phyloP scores from a whole-genome alignment of 2,797 vertebrate species.

The Eleutherodactylus coqui region DNA sequence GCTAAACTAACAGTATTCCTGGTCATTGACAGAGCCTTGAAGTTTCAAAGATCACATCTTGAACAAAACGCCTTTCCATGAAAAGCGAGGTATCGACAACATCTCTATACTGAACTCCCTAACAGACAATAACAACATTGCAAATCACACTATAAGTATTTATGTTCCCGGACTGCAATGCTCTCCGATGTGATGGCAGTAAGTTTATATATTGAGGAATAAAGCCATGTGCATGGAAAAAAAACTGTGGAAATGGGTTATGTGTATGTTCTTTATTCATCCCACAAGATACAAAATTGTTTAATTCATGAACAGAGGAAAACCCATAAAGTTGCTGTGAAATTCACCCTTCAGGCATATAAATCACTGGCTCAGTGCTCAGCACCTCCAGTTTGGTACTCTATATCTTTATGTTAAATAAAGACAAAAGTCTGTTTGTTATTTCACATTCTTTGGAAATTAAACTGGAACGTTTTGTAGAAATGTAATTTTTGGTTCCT shows the following conservation, averaged over 20 bases:
- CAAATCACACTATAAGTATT: slow-evolving; percentile 73
- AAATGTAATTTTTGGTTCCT: neutral
- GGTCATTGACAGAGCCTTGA: neutral
- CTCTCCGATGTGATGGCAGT: slow-evolving; percentile 70
- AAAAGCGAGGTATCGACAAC: slow-evolving; percentile 13
- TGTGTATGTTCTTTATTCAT: slow-evolving; percentile 76
- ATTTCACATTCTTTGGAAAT: slow-evolving; percentile 5
- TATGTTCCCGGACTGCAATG: slow-evolving; percentile 70
- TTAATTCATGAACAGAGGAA: slow-evolving; percentile 76
- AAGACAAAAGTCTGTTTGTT: slow-evolving; percentile 4
- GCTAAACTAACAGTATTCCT: neutral
- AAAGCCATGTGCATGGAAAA: slow-evolving; percentile 72
- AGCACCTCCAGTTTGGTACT: slow-evolving; percentile 23
- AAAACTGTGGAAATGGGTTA: slow-evolving; percentile 67
- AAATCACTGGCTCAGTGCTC: slow-evolving; percentile 68
- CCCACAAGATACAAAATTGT: slow-evolving; percentile 72
- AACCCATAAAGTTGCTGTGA: slow-evolving; percentile 71
- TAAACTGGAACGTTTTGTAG: neutral
- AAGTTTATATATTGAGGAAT: slow-evolving; percentile 71
- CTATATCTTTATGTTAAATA: slow-evolving; percentile 29
- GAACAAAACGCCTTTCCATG: neutral
- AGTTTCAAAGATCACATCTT: neutral
- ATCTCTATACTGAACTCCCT: slow-evolving; percentile 8
- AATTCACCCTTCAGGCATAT: slow-evolving; percentile 73
- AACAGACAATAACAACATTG: slow-evolving; percentile 49